Percentiles rank a stretch among this genome's conserved stretches.
phyloP scores from a whole-genome alignment of 2,113 vertebrate species.

The Crotalus helleri region DNA sequence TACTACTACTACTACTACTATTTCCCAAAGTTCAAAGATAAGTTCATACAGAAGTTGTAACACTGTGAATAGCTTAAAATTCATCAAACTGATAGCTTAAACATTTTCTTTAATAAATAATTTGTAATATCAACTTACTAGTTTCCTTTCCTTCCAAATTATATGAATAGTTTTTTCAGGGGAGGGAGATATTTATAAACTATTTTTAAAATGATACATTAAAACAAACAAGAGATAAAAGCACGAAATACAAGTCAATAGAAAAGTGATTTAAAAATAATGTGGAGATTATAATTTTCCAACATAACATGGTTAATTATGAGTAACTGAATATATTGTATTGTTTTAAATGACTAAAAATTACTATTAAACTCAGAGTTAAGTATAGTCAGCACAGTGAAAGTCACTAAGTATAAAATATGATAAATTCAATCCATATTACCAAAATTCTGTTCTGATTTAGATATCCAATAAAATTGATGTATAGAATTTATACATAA shows the following conservation, averaged over 20 bases:
- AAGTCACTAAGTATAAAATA: not conserved
- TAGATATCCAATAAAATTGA: not conserved
- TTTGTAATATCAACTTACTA: not conserved
- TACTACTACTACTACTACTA: not conserved
- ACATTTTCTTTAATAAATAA: not conserved
- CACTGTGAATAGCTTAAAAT: not conserved
- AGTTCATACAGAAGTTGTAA: not conserved
- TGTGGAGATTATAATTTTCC: not conserved
- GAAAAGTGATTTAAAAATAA: not conserved
- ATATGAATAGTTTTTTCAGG: not conserved
- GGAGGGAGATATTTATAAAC: not conserved
- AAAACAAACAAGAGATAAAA: not conserved
- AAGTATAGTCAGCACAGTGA: not conserved
- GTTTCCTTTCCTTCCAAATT: not conserved
- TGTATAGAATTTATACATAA: not conserved
- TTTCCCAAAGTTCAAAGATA: accelerated
- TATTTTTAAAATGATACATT: not conserved
- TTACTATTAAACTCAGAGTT: not conserved
- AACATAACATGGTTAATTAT: not conserved
- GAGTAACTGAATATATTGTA: not conserved
- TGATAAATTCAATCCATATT: not conserved
- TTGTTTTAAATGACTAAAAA: not conserved
- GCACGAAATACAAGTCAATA: not conserved
- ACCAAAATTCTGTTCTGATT: not conserved
- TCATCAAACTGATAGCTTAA: not conserved